A percentile compares a stretch with the other conserved stretches of the same genome.
These are phyloP conservation scores for Phyto melanocephala DNA, from an alignment of 2,888 invertebrate genomes.

Conservation along the genomic window DNA sequence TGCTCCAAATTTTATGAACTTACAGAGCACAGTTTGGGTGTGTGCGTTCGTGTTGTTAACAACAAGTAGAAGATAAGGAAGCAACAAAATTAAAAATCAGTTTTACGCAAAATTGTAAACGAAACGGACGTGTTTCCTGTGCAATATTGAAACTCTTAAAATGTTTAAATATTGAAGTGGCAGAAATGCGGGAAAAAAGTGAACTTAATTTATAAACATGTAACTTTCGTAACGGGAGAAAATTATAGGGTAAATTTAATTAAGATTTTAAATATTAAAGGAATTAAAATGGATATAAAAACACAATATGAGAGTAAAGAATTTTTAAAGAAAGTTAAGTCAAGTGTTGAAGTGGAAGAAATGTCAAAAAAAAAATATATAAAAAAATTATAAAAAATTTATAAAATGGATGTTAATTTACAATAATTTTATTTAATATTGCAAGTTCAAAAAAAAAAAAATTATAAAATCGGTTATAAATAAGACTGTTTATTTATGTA, in stretches of 20 bases:
- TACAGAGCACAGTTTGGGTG: background rate
- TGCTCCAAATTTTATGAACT: background rate
- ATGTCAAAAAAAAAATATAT: background rate
- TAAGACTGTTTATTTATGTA: too few species aligned
- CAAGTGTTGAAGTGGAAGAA: background rate
- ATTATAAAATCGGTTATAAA: background rate
- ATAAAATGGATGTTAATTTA: too few species aligned
- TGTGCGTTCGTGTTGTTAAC: slow-evolving; percentile 47
- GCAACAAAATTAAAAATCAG: slow-evolving; percentile 54
- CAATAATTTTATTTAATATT: too few species aligned
- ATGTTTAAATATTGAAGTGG: background rate
- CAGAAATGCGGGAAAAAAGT: background rate
- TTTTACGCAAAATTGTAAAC: slow-evolving; percentile 58
- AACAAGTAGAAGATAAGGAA: slow-evolving; percentile 62
- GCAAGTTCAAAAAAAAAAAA: background rate
- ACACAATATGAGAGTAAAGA: too few species aligned
- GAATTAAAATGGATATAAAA: too few species aligned
- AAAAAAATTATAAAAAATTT: background rate
- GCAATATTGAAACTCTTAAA: too few species aligned
- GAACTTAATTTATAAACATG: background rate
- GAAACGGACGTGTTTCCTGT: slow-evolving; percentile 46
- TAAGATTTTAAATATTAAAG: too few species aligned
- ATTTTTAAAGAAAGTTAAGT: background rate
- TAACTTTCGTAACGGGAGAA: background rate
- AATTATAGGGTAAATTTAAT: background rate